phyloP scores from a whole-genome alignment of 2,113 vertebrate species.

The Geococcyx californianus region DNA sequence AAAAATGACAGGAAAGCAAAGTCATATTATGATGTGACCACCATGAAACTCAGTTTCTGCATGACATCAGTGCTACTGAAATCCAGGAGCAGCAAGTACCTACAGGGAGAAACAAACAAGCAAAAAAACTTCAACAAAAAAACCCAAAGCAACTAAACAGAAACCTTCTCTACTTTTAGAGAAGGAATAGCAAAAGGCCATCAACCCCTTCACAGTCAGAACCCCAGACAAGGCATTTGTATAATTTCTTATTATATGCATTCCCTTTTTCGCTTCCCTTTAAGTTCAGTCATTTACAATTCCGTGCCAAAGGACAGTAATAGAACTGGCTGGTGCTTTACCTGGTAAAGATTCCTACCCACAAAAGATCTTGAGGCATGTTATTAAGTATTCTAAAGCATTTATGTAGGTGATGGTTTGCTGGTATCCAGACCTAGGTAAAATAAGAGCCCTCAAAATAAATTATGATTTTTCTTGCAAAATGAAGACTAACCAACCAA shows the following conservation, averaged over 20 bases:
- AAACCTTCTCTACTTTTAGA: not conserved
- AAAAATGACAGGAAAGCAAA: not conserved
- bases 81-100: not conserved
- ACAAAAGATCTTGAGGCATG: not conserved
- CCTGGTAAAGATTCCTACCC: not conserved
- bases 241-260: not conserved
- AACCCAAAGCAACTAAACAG: not conserved
- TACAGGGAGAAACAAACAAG: not conserved
- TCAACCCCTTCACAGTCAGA: not conserved
- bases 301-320: not conserved
- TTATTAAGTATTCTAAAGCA: not conserved
- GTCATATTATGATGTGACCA: not conserved
- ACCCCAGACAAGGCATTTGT: not conserved
- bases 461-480: not conserved
- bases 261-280: not conserved
- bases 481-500: not conserved
- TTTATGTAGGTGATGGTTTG: not conserved
- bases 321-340: not conserved
- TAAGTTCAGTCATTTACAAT: not conserved
- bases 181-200: not conserved
- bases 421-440: not conserved
- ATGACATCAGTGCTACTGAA: not conserved
- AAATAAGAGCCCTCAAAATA: not conserved
- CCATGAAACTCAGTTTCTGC: not conserved
- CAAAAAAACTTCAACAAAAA: not conserved